Conservation (phyloP, 2,797 vertebrate species). For the Alcedo quadribrachys region DNA sequence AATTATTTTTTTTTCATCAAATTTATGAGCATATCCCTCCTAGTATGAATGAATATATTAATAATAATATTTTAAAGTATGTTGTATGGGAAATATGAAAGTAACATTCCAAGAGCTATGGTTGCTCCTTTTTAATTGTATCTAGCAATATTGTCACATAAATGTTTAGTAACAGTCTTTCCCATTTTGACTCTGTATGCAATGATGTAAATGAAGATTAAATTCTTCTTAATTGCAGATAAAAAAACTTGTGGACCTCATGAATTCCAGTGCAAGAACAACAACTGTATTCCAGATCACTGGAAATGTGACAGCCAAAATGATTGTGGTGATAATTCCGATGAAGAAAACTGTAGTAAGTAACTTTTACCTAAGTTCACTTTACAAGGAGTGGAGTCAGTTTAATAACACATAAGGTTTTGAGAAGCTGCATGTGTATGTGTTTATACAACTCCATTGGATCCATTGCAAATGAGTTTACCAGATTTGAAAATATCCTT, state of each 20-base stretch:
- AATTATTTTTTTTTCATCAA: no score
- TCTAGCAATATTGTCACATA: background rate
- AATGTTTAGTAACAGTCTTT: background rate
- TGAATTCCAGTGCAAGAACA: slow-evolving; percentile 98
- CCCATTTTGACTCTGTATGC: background rate
- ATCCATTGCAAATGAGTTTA: background rate
- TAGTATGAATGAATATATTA: background rate
- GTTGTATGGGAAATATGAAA: background rate
- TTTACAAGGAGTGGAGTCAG: background rate
- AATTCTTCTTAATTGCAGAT: slow-evolving; percentile 84
- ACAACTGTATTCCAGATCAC: slow-evolving; percentile 98
- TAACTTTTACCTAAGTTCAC: slow-evolving; percentile 45
- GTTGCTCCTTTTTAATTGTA: rapidly evolving
- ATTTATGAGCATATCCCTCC: background rate
- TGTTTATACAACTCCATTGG: background rate
- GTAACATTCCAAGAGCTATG: background rate
- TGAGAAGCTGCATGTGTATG: background rate
- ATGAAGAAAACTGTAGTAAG: slow-evolving; percentile 98
- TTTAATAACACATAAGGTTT: background rate
- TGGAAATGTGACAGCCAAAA: slow-evolving; percentile 99
- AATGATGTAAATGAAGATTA: background rate
- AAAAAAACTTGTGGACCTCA: slow-evolving; percentile 99
- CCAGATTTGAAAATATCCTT: background rate
- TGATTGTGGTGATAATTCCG: slow-evolving; percentile 97
- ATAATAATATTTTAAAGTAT: background rate